Percentiles rank a stretch among this genome's conserved stretches.
Conservation (phyloP, 1,140 invertebrate genomes). For the Hylyphantes graminicola region DNA sequence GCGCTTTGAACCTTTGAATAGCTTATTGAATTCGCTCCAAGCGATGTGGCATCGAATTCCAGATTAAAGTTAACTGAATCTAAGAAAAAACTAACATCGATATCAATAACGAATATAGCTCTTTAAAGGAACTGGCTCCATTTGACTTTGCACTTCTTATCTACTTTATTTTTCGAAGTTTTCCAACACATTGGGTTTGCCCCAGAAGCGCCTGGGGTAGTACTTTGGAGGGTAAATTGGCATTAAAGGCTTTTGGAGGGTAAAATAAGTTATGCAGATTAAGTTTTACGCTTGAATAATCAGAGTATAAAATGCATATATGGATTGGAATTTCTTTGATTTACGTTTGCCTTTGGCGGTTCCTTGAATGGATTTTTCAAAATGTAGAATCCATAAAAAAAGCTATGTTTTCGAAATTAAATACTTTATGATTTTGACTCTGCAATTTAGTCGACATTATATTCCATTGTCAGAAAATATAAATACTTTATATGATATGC, state of each 20-base stretch:
- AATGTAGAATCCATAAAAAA: too few species aligned
- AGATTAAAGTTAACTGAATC: background rate
- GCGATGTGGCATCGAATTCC: constrained; percentile 2
- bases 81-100: constrained; percentile 2
- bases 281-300: constrained; percentile 14
- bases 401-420: too few species aligned
- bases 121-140: background rate
- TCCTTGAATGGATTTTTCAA: too few species aligned
- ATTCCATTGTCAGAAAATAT: too few species aligned
- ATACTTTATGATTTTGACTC: too few species aligned
- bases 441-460: too few species aligned
- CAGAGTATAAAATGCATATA: background rate
- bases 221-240: background rate
- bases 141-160: background rate
- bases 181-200: constrained; percentile 6
- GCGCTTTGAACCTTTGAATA: too few species aligned
- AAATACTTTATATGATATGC: too few species aligned
- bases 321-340: constrained; percentile 1
- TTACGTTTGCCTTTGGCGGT: too few species aligned
- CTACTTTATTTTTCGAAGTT: background rate
- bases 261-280: background rate
- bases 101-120: background rate
- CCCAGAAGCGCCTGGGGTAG: constrained; percentile 1
- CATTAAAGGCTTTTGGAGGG: background rate
- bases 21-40: constrained; percentile 1